Conservation (phyloP, 2,113 vertebrate genomes). For the Mesoclemmys tuberculata region DNA sequence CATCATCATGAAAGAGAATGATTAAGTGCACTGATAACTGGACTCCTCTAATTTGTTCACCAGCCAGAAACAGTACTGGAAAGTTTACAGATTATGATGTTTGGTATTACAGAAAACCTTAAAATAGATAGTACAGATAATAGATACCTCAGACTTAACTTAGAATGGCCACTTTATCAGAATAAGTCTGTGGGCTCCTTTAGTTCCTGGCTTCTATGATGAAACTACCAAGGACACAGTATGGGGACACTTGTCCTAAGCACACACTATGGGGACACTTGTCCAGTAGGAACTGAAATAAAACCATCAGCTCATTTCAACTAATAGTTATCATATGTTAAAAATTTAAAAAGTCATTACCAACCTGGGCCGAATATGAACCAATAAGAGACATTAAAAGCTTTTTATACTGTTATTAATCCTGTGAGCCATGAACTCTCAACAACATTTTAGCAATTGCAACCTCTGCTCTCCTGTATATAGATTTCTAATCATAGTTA, state of each 20-base stretch:
- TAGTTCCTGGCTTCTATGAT: neutral
- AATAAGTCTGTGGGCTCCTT: neutral
- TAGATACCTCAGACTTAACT: neutral
- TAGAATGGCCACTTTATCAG: neutral
- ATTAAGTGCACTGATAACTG: neutral
- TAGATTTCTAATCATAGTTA: neutral
- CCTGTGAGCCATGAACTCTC: neutral
- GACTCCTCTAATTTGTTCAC: neutral
- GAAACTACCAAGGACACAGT: neutral
- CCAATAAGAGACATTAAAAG: conserved; percentile 29
- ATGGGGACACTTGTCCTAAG: neutral
- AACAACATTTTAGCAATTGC: neutral
- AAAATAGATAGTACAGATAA: neutral
- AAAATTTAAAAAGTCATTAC: conserved; percentile 30
- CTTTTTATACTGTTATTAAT: neutral
- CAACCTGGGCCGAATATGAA: conserved; percentile 28
- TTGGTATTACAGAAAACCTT: neutral
- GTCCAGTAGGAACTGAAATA: conserved; percentile 22
- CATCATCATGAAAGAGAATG: neutral
- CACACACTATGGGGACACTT: neutral
- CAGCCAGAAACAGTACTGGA: neutral
- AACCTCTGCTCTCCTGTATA: neutral
- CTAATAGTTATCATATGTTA: neutral
- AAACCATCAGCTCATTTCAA: neutral
- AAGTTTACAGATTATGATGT: neutral